Evolutionary conservation across 2,797 vertebrate genomes (phyloP).

Genomic region (Pantherophis alleghaniensis): DNA sequence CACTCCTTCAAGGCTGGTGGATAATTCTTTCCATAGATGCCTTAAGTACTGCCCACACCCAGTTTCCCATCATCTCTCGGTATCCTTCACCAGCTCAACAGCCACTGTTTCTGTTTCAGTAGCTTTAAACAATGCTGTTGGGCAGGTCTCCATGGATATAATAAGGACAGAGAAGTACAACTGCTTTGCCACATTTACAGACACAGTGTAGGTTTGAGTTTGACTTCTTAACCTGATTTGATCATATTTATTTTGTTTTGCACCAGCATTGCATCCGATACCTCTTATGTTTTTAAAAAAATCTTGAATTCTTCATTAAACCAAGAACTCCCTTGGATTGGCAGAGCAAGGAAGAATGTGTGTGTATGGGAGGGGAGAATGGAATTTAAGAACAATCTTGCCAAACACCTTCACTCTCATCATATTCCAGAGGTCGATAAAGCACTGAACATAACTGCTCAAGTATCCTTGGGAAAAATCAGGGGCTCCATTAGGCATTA

Average conservation of each 20-base stretch:
- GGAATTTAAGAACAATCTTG: neutral
- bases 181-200: neutral
- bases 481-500: neutral
- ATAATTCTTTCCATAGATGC: neutral
- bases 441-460: neutral
- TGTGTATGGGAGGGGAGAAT: neutral
- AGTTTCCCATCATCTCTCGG: neutral
- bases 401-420: neutral
- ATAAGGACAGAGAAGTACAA: neutral
- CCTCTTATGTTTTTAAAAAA: neutral
- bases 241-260: neutral
- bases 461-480: neutral
- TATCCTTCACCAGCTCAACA: neutral
- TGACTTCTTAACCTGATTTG: neutral
- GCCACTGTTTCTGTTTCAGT: neutral
- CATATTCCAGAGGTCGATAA: neutral
- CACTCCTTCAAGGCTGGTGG: neutral
- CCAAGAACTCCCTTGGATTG: neutral
- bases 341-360: neutral
- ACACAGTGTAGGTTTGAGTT: neutral
- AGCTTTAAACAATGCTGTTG: neutral
- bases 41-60: neutral
- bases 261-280: neutral
- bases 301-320: neutral
- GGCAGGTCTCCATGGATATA: neutral